Conservation (phyloP, 2,113 vertebrate genomes). For the Thryonomys swinderianus region DNA sequence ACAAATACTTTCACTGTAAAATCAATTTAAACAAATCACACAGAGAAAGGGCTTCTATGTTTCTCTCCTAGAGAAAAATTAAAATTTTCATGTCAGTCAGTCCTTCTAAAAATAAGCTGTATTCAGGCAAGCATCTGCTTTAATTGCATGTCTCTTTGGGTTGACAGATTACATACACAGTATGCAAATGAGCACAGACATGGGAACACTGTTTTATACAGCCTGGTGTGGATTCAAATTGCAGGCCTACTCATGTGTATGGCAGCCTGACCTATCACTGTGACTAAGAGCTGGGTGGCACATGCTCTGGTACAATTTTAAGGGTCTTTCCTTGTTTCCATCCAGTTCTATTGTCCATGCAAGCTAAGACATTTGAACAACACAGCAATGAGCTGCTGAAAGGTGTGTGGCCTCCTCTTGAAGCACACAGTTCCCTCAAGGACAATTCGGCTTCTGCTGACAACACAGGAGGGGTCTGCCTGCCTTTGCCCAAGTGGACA, state of each 20-base stretch:
- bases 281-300: background rate
- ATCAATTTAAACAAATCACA: conserved; percentile 48
- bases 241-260: background rate
- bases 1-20: conserved; percentile 26
- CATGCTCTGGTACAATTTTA: fast-evolving
- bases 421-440: conserved; percentile 58
- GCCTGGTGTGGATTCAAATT: conserved; percentile 59
- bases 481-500: too few relatives aligned
- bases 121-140: conserved; percentile 77
- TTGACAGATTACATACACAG: conserved; percentile 67
- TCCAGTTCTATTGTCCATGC: background rate
- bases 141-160: conserved; percentile 70
- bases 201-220: conserved; percentile 55
- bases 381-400: fast-evolving
- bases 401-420: background rate
- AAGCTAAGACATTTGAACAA: too few relatives aligned
- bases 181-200: conserved; percentile 61
- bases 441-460: background rate
- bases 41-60: conserved; percentile 22
- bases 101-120: conserved; percentile 80
- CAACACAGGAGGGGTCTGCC: background rate
- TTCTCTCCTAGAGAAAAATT: conserved; percentile 62
- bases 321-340: background rate
- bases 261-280: fast-evolving
- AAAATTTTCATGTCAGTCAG: conserved; percentile 73